These are phyloP conservation scores for Sorex maritimensis DNA, from an alignment of 2,797 vertebrate species.

Conservation along the genomic window DNA sequence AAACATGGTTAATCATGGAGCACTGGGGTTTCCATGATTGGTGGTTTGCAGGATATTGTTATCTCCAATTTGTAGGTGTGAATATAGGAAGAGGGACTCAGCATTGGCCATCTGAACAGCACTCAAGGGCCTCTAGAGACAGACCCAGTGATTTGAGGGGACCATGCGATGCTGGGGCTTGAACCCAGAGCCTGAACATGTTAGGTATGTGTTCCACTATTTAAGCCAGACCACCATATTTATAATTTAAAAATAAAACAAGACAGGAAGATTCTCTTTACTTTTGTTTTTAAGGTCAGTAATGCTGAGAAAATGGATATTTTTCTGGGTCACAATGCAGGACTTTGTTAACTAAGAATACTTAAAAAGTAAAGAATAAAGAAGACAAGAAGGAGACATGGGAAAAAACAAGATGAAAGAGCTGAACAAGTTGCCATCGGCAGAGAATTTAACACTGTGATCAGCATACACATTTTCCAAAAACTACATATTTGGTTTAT, in stretches of 20 bases:
- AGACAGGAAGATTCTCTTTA: not conserved
- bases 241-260: slow-evolving; percentile 1
- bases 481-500: slow-evolving; percentile 44
- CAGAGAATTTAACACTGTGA: not conserved
- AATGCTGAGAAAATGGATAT: not conserved
- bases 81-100: too few species aligned
- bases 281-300: not conserved
- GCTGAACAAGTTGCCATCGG: not conserved
- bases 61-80: too few species aligned
- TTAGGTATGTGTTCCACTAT: too few species aligned
- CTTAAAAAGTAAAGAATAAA: slow-evolving; percentile 47
- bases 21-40: not conserved
- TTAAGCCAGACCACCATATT: too few species aligned
- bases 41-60: not conserved
- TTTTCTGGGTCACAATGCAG: not conserved
- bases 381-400: not conserved
- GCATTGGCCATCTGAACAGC: too few species aligned
- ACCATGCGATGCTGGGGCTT: too few species aligned
- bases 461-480: not conserved
- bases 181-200: too few species aligned
- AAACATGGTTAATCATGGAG: not conserved
- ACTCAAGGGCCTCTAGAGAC: too few species aligned
- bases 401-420: not conserved
- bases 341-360: slow-evolving; percentile 32
- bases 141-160: too few species aligned